These are phyloP conservation scores for Erinaceus europaeus DNA, from an alignment of 2,113 vertebrate species.

Conservation along the genomic window DNA sequence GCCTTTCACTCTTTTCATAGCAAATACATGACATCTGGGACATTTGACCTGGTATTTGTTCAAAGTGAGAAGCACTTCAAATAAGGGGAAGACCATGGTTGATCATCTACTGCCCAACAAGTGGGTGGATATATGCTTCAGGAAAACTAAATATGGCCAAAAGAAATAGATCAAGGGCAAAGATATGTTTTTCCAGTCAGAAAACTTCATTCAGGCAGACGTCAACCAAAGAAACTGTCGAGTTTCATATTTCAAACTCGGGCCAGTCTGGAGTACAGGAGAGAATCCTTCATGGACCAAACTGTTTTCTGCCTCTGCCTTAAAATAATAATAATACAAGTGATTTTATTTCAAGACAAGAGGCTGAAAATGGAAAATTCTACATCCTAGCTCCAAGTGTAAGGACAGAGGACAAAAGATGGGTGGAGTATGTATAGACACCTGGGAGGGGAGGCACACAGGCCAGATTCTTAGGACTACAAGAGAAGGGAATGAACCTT, in stretches of 20 bases:
- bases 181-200: neutral
- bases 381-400: neutral
- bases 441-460: neutral
- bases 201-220: neutral
- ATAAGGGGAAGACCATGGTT: neutral
- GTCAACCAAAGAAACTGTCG: neutral
- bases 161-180: neutral
- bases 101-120: neutral
- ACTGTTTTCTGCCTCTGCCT: neutral
- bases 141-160: neutral
- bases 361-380: neutral
- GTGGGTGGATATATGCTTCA: neutral
- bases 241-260: conserved; percentile 18
- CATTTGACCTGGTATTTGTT: neutral
- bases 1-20: neutral
- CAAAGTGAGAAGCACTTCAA: neutral
- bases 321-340: conserved; percentile 16
- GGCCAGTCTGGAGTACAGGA: neutral
- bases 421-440: neutral
- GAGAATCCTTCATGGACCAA: neutral
- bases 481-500: rapidly evolving
- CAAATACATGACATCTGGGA: neutral
- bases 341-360: neutral
- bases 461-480: neutral
- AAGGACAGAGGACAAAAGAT: neutral